Percentiles rank a stretch among this genome's conserved stretches.
Evolutionary conservation across 2,113 vertebrate species (phyloP).

Genomic region (Dinomys branickii): DNA sequence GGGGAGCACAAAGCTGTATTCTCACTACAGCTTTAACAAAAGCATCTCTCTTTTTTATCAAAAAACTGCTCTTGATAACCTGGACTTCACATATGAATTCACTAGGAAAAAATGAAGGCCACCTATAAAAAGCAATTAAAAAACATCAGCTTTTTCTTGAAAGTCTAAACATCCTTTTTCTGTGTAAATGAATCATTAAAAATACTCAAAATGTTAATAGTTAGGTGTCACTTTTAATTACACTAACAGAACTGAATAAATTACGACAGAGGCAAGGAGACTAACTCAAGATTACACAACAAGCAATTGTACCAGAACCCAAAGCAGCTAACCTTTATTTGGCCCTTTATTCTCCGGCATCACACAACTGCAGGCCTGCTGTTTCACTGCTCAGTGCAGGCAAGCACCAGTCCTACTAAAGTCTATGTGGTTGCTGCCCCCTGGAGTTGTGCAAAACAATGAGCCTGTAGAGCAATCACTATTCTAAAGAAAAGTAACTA

Average conservation of each 20-base stretch:
- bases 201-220: background rate
- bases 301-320: background rate
- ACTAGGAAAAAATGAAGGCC: background rate
- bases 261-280: background rate
- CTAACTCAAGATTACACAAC: background rate
- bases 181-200: background rate
- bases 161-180: background rate
- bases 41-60: background rate
- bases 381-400: background rate
- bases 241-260: background rate
- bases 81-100: background rate
- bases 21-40: background rate
- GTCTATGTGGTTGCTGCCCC: constrained; percentile 41
- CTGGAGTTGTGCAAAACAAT: constrained; percentile 69
- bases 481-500: constrained; percentile 44
- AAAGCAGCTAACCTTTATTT: background rate
- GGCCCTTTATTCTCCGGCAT: background rate
- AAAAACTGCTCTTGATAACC: background rate
- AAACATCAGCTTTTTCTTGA: background rate
- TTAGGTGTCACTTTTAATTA: background rate
- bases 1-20: background rate
- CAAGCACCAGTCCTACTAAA: background rate
- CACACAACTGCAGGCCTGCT: background rate
- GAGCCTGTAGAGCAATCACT: background rate
- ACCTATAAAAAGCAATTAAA: constrained; percentile 24